These are phyloP conservation scores for Andrena camellia DNA, from an alignment of 2,888 invertebrate species.

Conservation along the genomic window DNA sequence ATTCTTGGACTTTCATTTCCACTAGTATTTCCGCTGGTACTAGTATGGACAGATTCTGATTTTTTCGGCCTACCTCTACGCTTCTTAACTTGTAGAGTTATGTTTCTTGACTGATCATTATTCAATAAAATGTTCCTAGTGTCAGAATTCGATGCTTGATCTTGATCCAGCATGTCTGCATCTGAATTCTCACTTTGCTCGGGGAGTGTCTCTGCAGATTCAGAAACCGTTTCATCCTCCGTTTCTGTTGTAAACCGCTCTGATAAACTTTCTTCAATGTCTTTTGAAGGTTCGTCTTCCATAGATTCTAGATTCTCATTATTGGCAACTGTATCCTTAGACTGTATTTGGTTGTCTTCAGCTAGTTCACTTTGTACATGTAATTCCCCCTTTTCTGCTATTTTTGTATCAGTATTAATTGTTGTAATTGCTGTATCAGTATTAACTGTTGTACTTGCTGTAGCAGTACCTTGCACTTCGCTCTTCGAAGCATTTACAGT, in stretches of 20 bases:
- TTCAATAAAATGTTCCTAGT: slow-evolving; percentile 33
- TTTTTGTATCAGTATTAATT: slow-evolving; percentile 12
- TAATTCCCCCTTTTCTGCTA: slow-evolving; percentile 40
- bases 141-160: slow-evolving; percentile 46
- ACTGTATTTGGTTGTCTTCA: slow-evolving; percentile 42
- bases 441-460: background rate
- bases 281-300: slow-evolving; percentile 67
- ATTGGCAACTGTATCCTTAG: slow-evolving; percentile 29
- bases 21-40: slow-evolving; percentile 32
- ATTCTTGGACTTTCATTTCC: slow-evolving; percentile 52
- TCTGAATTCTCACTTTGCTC: slow-evolving; percentile 76
- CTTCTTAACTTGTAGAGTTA: slow-evolving; percentile 52
- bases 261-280: slow-evolving; percentile 64
- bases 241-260: slow-evolving; percentile 71
- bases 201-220: slow-evolving; percentile 71
- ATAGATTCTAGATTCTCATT: slow-evolving; percentile 20
- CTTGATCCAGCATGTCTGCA: slow-evolving; percentile 61
- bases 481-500: slow-evolving; percentile 25
- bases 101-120: slow-evolving; percentile 25
- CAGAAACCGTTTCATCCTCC: slow-evolving; percentile 77
- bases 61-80: slow-evolving; percentile 79
- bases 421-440: slow-evolving; percentile 2
- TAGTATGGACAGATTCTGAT: slow-evolving; percentile 34
- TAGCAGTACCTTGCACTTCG: slow-evolving; percentile 23
- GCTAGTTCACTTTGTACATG: slow-evolving; percentile 15